A percentile compares a stretch with the other conserved stretches of the same genome.
Evolutionary conservation across 2,888 invertebrate species (phyloP).

Genomic region (Oithona nana): DNA sequence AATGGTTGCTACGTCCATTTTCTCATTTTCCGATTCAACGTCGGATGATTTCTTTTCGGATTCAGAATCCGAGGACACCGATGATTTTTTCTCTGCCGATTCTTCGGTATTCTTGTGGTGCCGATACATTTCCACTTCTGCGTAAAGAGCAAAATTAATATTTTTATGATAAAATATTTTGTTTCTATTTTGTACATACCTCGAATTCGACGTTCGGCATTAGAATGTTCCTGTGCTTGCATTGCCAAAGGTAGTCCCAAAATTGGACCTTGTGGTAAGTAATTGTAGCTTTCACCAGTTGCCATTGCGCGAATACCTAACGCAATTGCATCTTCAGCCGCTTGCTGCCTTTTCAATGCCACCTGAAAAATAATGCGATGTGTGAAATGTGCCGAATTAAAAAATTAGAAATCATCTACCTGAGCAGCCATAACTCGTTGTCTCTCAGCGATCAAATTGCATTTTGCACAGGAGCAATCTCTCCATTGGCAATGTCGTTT

Average conservation of each 20-base stretch:
- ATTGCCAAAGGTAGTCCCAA: slow-evolving; percentile 69
- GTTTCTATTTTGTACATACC: not conserved
- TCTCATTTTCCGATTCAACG: not conserved
- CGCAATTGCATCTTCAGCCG: slow-evolving; percentile 89
- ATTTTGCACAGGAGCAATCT: slow-evolving; percentile 65
- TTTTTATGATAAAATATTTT: not conserved
- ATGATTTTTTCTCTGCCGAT: not conserved
- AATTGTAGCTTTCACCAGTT: slow-evolving; percentile 48
- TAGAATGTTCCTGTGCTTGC: slow-evolving; percentile 29
- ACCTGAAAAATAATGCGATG: slow-evolving; percentile 41
- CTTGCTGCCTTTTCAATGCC: slow-evolving; percentile 84
- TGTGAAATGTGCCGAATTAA: not conserved
- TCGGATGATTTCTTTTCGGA: not conserved
- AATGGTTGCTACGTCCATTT: not conserved
- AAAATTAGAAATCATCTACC: slow-evolving; percentile 15
- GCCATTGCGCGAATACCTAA: slow-evolving; percentile 69
- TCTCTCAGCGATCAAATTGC: slow-evolving; percentile 62
- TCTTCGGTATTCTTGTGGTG: not conserved
- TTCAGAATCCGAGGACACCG: not conserved
- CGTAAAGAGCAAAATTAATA: not conserved
- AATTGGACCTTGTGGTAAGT: slow-evolving; percentile 71
- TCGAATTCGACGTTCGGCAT: not conserved
- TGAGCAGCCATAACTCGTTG: slow-evolving; percentile 66
- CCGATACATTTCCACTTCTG: slow-evolving; percentile 1
- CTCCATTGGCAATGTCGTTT: slow-evolving; percentile 75